Evolutionary conservation across 2,797 vertebrate species (phyloP).

Genomic region (Esox masquinongy): DNA sequence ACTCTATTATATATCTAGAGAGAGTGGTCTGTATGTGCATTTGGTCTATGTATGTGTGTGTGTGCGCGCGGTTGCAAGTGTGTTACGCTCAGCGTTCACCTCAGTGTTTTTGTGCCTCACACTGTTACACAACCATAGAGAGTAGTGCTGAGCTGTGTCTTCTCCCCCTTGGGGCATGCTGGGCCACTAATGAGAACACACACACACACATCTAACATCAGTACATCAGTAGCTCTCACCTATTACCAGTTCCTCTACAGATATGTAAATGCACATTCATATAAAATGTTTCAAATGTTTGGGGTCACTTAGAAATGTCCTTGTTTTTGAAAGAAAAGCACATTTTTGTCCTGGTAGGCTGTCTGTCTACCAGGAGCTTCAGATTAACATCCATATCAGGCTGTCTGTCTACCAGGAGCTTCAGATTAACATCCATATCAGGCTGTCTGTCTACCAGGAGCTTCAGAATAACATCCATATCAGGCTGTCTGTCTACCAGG

Average conservation of each 20-base stretch:
- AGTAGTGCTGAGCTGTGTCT: background rate
- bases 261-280: no score
- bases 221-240: background rate
- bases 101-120: background rate
- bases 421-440: background rate
- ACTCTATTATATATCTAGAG: no score
- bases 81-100: background rate
- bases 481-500: background rate
- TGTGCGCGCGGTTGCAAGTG: background rate
- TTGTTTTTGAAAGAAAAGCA: no score
- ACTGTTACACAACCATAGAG: conserved; percentile 27
- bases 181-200: conserved; percentile 22
- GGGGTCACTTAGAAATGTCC: no score
- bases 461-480: no score
- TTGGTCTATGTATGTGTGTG: background rate
- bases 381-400: no score
- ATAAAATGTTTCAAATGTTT: no score
- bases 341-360: no score
- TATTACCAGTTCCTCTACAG: background rate
- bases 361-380: background rate
- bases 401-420: no score
- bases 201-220: background rate
- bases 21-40: background rate
- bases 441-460: no score
- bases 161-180: conserved; percentile 19